These are phyloP conservation scores for Yponomeuta cagnagella DNA, from an alignment of 2,888 invertebrate genomes.

Conservation along the genomic window DNA sequence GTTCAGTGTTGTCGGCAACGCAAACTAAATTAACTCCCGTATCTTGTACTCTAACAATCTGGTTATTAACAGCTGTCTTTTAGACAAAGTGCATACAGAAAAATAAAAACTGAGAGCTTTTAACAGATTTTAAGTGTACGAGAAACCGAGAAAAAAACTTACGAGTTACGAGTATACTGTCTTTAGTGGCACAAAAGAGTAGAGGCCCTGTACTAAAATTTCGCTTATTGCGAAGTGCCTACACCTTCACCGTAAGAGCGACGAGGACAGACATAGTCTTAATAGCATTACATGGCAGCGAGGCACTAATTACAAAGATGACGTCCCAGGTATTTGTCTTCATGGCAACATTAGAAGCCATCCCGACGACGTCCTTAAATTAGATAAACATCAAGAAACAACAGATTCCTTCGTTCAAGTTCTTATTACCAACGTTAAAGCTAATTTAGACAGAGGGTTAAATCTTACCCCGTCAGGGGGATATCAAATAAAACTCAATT, in stretches of 20 bases:
- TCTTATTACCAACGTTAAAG: neutral
- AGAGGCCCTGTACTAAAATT: neutral
- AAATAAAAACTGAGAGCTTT: too few relatives aligned
- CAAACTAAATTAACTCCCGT: too few relatives aligned
- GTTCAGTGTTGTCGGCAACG: too few relatives aligned
- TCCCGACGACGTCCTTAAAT: neutral
- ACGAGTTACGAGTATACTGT: neutral
- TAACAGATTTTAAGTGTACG: too few relatives aligned
- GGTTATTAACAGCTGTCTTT: too few relatives aligned
- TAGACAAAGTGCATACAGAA: too few relatives aligned
- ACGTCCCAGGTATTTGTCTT: neutral
- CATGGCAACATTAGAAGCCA: neutral
- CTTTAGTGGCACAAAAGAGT: neutral
- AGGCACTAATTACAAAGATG: neutral
- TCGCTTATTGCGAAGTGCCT: neutral
- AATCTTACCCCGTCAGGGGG: constrained; percentile 20
- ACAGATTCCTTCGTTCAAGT: neutral
- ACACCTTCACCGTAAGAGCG: neutral
- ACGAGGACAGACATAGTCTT: neutral
- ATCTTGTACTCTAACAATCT: too few relatives aligned
- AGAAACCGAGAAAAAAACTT: neutral
- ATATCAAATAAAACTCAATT: constrained; percentile 31
- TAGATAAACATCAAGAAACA: neutral
- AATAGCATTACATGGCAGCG: neutral
- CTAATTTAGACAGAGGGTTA: neutral